Evolutionary conservation across 1,140 invertebrate species (phyloP).

Genomic region (Anthonomus grandis): DNA sequence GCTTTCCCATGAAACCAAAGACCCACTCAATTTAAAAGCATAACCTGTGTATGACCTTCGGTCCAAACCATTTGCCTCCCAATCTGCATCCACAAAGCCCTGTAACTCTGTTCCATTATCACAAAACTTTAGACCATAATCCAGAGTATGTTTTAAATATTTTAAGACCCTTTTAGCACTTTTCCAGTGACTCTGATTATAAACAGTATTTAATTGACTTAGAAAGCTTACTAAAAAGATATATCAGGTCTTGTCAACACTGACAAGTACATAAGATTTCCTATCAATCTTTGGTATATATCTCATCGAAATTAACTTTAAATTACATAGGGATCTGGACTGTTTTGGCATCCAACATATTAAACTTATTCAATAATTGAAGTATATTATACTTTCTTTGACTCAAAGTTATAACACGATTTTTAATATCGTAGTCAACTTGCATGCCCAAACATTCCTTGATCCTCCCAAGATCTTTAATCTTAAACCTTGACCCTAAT

Average conservation of each 20-base stretch:
- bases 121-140: slow-evolving; percentile 34
- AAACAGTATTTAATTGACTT: slow-evolving; percentile 35
- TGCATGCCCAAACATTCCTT: neutral
- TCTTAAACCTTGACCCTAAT: neutral
- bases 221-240: slow-evolving; percentile 43
- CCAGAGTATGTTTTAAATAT: slow-evolving; percentile 49
- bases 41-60: too few relatives aligned
- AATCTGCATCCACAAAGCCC: too few relatives aligned
- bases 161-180: slow-evolving; percentile 44
- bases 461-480: neutral
- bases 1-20: too few relatives aligned
- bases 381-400: slow-evolving; percentile 19
- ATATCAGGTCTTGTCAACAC: slow-evolving; percentile 48
- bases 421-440: neutral
- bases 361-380: neutral
- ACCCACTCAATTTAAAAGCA: too few relatives aligned
- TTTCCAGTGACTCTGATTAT: slow-evolving; percentile 37
- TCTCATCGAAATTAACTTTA: neutral
- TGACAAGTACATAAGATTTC: slow-evolving; percentile 47
- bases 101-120: too few relatives aligned
- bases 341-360: too few relatives aligned
- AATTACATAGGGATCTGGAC: too few relatives aligned
- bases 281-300: slow-evolving; percentile 43
- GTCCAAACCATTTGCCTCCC: too few relatives aligned
- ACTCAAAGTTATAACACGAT: slow-evolving; percentile 4